Base-by-base conservation (phyloP, 2,888 invertebrate genomes). In the Eupithecia subumbrata region DNA sequence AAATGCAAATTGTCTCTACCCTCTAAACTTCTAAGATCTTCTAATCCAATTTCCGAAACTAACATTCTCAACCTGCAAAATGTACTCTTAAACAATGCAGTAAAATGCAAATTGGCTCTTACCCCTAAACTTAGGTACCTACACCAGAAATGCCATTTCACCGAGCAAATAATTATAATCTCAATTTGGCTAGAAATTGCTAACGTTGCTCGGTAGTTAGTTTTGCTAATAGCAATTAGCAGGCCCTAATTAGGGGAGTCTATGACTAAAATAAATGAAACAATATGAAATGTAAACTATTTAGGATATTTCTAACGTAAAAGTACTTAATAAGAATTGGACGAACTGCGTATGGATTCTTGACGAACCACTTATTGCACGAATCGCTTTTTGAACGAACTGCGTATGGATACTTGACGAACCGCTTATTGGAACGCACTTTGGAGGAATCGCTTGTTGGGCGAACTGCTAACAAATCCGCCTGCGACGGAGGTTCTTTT, bases 141-240 rank as follows among this genome's bases (percentile, higher is more conserved):
- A 40, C 22, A 37, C 40, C 67, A 67, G 67, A 37, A 67, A 67
- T 40, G 67, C 67, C 16, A 40, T 40, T 67, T 22, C 18, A 0
- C 67, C 37, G 12, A 18, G 67, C 40, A 67, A 40, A 67, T 37
- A 64, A 67, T 67, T 67, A 67, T 67, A 37, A 67, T 40, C 67
- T 67, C 67, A 67, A 67, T 67, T 40, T n/a, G 11, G 11, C 40
- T 37, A n/a, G 67, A 67, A 67, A 67, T 22, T 40, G 67, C 67
- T 14, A 40, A 40, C n/a, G 37, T 12, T 1, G 37, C 66, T 34
- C 18, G 8, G 7, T 37, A 67, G 67, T 67, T 40, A n/a, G 37
- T 67, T 67, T 67, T 4, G 40, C 40, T 37, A 67, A 67, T 40
- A 40, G n/a, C 18, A 40, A 37, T 64, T 64, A 64, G 9, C 40